Conservation (phyloP, 2,888 invertebrate genomes). For the Drosophila pseudotalamancana region DNA sequence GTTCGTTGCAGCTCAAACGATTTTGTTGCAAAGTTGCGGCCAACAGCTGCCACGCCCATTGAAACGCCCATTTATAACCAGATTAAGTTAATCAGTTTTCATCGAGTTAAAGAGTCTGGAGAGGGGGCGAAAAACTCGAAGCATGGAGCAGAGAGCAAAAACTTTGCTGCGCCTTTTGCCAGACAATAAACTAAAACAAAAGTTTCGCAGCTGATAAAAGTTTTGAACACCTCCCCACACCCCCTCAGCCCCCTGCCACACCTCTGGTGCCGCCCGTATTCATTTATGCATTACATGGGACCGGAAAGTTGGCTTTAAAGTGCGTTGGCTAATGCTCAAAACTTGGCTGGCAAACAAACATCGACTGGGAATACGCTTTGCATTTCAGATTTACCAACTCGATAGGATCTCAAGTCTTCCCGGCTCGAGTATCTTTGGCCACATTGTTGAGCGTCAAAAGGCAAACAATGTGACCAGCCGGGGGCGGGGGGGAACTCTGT, state of each 20-base stretch:
- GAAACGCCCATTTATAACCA: not conserved
- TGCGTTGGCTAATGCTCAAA: not conserved
- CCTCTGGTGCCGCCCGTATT: not conserved
- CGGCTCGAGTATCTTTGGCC: conserved; percentile 40
- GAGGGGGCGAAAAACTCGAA: not conserved
- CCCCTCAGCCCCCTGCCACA: not conserved
- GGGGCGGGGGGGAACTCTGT: conserved; percentile 6
- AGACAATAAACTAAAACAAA: conserved; percentile 76
- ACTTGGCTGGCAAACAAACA: conserved; percentile 5
- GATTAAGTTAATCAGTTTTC: conserved; percentile 67
- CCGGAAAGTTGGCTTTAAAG: conserved; percentile 25
- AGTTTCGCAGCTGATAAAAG: conserved; percentile 68
- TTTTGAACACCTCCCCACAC: conserved; percentile 24
- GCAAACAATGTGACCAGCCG: conserved; percentile 56
- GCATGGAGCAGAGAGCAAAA: conserved; percentile 9
- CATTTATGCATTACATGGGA: not conserved
- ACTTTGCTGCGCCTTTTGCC: conserved; percentile 54
- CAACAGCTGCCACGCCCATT: conserved; percentile 23
- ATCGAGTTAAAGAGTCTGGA: not conserved
- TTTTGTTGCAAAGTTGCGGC: conserved; percentile 30
- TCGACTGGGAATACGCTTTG: conserved; percentile 22
- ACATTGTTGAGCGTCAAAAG: conserved; percentile 46
- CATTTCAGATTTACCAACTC: conserved; percentile 25
- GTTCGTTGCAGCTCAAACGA: conserved; percentile 28
- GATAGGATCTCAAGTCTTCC: conserved; percentile 22